A percentile compares a stretch with the other conserved stretches of the same genome.
These are phyloP conservation scores for Apis cerana DNA, from an alignment of 1,140 invertebrate genomes.

Conservation along the genomic window DNA sequence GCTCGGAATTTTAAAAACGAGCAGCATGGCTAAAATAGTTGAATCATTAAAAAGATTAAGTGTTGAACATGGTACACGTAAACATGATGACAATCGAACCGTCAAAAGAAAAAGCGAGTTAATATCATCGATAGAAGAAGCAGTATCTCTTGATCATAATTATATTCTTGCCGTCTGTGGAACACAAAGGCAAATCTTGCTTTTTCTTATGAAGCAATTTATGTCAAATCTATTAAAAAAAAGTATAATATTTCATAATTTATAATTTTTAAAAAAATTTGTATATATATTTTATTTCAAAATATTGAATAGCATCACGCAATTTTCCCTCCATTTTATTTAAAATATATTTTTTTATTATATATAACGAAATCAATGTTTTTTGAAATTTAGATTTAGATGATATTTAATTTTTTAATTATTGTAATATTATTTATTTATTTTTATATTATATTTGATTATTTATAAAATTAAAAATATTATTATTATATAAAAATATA, in stretches of 20 bases:
- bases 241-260: slow-evolving; percentile 4
- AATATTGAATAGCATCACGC: neutral
- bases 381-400: neutral
- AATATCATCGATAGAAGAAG: slow-evolving; percentile 62
- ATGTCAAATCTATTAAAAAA: slow-evolving; percentile 20
- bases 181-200: slow-evolving; percentile 64
- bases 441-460: neutral
- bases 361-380: neutral
- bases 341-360: neutral
- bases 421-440: neutral
- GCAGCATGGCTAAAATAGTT: slow-evolving; percentile 64
- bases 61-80: slow-evolving; percentile 52
- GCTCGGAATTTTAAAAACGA: neutral
- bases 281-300: neutral
- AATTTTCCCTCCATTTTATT: slow-evolving; percentile 23
- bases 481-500: neutral
- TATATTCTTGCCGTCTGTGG: slow-evolving; percentile 74
- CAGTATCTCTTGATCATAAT: slow-evolving; percentile 61
- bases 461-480: neutral
- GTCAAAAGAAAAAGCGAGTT: slow-evolving; percentile 57
- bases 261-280: neutral
- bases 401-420: neutral
- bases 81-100: slow-evolving; percentile 24
- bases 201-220: slow-evolving; percentile 37
- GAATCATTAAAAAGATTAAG: slow-evolving; percentile 64